phyloP scores from a whole-genome alignment of 2,888 invertebrate genomes.

The Cheilosia grossa region DNA sequence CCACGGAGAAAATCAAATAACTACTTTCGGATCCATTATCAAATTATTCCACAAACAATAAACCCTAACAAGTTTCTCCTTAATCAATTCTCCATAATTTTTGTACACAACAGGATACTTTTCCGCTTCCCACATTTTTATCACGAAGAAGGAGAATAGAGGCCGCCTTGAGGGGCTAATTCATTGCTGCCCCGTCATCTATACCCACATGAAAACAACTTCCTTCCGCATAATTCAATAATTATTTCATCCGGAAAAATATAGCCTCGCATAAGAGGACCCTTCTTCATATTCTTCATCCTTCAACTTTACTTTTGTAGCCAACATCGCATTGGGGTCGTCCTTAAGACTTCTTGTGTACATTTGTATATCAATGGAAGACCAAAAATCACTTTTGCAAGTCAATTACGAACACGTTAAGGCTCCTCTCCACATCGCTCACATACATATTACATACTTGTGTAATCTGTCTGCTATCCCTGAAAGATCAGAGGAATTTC shows the following conservation, averaged over 20 bases:
- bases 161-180: not conserved
- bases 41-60: slow-evolving; percentile 49
- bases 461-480: slow-evolving; percentile 7
- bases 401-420: slow-evolving; percentile 52
- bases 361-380: slow-evolving; percentile 36
- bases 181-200: slow-evolving; percentile 1
- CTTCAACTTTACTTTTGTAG: slow-evolving; percentile 27
- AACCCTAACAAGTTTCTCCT: slow-evolving; percentile 48
- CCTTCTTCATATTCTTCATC: slow-evolving; percentile 2
- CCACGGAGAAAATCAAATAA: slow-evolving; percentile 16
- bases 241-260: slow-evolving; percentile 49
- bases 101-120: slow-evolving; percentile 3
- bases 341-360: slow-evolving; percentile 24
- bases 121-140: not conserved
- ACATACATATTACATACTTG: not conserved
- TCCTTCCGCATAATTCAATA: slow-evolving; percentile 61
- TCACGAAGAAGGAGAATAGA: not conserved
- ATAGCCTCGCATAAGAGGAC: slow-evolving; percentile 8
- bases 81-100: slow-evolving; percentile 49
- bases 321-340: not conserved
- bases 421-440: not conserved
- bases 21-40: slow-evolving; percentile 54
- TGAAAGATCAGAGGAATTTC: not conserved
- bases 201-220: slow-evolving; percentile 47
- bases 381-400: slow-evolving; percentile 40